Evolutionary conservation across 1,140 invertebrate genomes (phyloP).

Genomic region (Spodoptera litura): DNA sequence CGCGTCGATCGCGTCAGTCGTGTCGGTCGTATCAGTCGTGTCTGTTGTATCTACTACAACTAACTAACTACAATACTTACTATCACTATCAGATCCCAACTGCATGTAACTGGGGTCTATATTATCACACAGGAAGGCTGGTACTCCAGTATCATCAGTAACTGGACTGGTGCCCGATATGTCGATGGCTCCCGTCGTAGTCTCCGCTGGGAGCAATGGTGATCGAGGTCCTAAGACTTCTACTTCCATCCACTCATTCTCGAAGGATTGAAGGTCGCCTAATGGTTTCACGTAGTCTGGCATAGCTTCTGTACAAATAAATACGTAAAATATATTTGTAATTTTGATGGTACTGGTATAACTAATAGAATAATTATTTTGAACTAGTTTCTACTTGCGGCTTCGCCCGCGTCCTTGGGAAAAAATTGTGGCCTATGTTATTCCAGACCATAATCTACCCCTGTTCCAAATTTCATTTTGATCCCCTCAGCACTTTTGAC

Average conservation of each 20-base stretch:
- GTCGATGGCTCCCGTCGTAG: slow-evolving; percentile 68
- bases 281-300: slow-evolving; percentile 88
- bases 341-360: too few relatives aligned
- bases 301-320: slow-evolving; percentile 37
- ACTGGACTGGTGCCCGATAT: slow-evolving; percentile 71
- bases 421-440: too few relatives aligned
- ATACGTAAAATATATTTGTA: too few relatives aligned
- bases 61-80: slow-evolving; percentile 77
- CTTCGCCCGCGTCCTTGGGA: too few relatives aligned
- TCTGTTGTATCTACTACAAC: too few relatives aligned
- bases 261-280: slow-evolving; percentile 92
- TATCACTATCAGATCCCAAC: slow-evolving; percentile 85
- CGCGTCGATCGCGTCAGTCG: too few relatives aligned
- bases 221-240: slow-evolving; percentile 90
- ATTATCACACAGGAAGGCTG: slow-evolving; percentile 88
- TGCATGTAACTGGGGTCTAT: slow-evolving; percentile 86
- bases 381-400: too few relatives aligned
- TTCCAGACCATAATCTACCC: too few relatives aligned
- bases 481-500: too few relatives aligned
- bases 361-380: too few relatives aligned
- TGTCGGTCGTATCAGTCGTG: too few relatives aligned
- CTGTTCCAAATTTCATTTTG: too few relatives aligned
- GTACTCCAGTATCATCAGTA: slow-evolving; percentile 87
- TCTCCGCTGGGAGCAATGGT: slow-evolving; percentile 83
- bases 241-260: slow-evolving; percentile 96